Evolutionary conservation across 1,140 invertebrate genomes (phyloP).

Genomic region (Bombus sylvicola): DNA sequence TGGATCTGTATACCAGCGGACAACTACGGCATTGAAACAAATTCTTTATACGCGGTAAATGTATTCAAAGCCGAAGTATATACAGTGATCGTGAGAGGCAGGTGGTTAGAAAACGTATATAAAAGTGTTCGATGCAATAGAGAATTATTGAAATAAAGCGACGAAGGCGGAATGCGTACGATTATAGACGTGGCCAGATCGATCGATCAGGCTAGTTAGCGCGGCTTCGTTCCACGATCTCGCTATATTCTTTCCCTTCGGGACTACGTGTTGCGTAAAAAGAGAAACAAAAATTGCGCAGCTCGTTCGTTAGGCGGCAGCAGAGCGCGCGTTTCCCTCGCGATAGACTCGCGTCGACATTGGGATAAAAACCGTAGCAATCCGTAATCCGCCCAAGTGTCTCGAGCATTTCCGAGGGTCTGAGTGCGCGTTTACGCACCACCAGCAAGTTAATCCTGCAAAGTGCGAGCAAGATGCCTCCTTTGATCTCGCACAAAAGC

Average conservation of each 20-base stretch:
- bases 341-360: conserved; percentile 28
- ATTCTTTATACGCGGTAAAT: no score
- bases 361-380: conserved; percentile 37
- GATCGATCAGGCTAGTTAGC: background rate
- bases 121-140: no score
- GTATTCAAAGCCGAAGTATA: no score
- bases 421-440: conserved; percentile 54
- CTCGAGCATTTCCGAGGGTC: conserved; percentile 50
- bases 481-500: conserved; percentile 81
- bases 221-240: background rate
- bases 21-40: no score
- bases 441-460: conserved; percentile 58
- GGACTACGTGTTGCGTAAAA: background rate
- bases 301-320: background rate
- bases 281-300: background rate
- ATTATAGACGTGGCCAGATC: background rate
- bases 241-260: background rate
- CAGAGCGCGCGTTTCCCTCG: background rate
- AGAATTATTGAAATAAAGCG: background rate
- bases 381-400: conserved; percentile 54
- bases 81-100: no score
- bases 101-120: no score
- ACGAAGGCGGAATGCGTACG: background rate
- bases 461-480: conserved; percentile 68
- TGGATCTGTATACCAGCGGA: no score